These are phyloP conservation scores for Vimba vimba DNA, from an alignment of 2,113 vertebrate species.

Conservation along the genomic window DNA sequence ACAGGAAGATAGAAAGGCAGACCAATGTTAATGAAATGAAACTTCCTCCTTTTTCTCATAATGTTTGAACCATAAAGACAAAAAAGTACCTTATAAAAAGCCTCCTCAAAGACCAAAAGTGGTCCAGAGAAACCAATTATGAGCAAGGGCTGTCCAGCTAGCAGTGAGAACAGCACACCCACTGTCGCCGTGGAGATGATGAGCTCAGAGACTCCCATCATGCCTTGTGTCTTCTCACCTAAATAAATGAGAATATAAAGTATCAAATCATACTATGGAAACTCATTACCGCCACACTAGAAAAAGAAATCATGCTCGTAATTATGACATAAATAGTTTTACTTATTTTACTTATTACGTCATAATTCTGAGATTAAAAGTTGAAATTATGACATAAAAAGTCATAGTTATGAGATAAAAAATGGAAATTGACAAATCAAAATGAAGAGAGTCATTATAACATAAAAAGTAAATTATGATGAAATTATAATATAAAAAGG, in stretches of 20 bases:
- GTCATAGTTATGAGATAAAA: no score
- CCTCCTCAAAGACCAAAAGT: conserved; percentile 96
- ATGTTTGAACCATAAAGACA: not conserved
- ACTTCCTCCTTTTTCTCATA: not conserved
- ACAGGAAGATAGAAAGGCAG: not conserved
- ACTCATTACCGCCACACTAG: not conserved
- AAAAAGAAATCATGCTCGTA: not conserved
- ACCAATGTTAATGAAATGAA: not conserved
- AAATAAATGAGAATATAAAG: conserved; percentile 41
- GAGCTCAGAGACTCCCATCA: conserved; percentile 98
- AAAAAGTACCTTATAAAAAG: conserved; percentile 88
- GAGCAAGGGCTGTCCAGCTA: conserved; percentile 93
- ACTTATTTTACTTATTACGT: not conserved
- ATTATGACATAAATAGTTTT: not conserved
- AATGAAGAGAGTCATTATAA: not conserved
- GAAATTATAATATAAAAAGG: not conserved
- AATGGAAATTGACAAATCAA: no score
- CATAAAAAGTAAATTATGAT: not conserved
- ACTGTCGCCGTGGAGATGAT: conserved; percentile 94
- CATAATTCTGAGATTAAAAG: not conserved
- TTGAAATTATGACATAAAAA: not conserved
- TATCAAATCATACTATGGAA: not conserved
- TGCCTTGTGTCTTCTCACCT: conserved; percentile 96
- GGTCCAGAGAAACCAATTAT: conserved; percentile 97
- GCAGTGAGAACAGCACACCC: conserved; percentile 90